Evolutionary conservation across 2,113 vertebrate genomes (phyloP), one percentile per base, ranked within the genome.

Genomic region (Muntiacus reevesi): DNA sequence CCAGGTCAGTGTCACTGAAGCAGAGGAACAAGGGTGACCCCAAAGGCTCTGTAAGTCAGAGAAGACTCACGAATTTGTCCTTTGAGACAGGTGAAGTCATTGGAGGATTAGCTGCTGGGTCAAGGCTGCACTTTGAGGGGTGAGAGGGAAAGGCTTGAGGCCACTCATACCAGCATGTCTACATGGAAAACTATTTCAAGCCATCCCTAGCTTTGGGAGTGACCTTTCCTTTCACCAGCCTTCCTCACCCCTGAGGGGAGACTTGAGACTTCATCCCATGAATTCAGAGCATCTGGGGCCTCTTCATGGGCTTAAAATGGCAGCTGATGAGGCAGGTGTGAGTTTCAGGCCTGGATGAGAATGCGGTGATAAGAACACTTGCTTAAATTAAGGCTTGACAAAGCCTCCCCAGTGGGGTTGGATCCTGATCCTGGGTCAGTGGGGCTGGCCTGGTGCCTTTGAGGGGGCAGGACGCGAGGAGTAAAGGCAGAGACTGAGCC

Each of bases 331-430:
- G 47, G 82, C 91, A 89, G 85, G 82, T 76, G 47, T 79, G 43
- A 7, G 82, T 10, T 12, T 50, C 88, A 33, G 89, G 88, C 62
- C 57, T 76, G 85, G 83, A 95, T 54, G 14, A 90, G 62, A 84
- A 6, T 5, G 14, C 0, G 62, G 92, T 2, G 85, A 64, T 96
- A 87, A 97, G 97, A 95, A 55, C 90, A 81, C 33, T 45, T 62
- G 86, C 92, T 97, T 97, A 95, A 96, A 87, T 92, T 87, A 97
- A 95, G 88, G 93, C 81, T 76, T 81, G 94, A 79, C 59, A 43
- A 64, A 93, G 10, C 45, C 27, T 43, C 3, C 28, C 13, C 1
- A 2, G 64, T 0, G 23, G 33, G n/a, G 10, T 2, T 94, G 91
- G 78, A 62, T 64, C 28, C 64, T 28, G 59, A 94, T 90, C 67